Percentiles rank a stretch among this genome's conserved stretches.
phyloP scores from a whole-genome alignment of 2,113 vertebrate genomes.

The Danionella cerebrum region DNA sequence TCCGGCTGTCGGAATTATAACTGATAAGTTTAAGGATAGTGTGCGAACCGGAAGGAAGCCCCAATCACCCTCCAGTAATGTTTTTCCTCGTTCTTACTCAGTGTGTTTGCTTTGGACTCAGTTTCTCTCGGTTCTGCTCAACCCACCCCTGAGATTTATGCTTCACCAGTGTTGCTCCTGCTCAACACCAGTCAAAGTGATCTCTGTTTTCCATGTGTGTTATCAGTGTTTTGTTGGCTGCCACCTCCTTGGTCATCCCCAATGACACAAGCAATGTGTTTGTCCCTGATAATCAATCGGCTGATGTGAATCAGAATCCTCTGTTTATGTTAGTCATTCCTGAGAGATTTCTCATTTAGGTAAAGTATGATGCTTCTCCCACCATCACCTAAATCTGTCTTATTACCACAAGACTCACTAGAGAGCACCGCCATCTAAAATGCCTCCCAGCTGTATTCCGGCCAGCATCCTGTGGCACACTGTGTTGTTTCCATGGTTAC shows the following conservation, averaged over 20 bases:
- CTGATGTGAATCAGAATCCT: neutral
- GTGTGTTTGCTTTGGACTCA: conserved; percentile 33
- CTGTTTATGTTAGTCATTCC: neutral
- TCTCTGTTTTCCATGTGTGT: conserved; percentile 24
- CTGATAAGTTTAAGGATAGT: conserved; percentile 35
- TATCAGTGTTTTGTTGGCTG: conserved; percentile 42
- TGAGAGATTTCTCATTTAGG: neutral
- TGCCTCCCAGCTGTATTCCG: neutral
- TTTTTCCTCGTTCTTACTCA: conserved; percentile 29
- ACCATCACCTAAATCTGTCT: no score
- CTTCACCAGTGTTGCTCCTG: neutral
- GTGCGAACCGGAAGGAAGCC: conserved; percentile 32
- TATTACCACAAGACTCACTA: no score
- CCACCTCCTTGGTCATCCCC: neutral
- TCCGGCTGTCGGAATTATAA: no score
- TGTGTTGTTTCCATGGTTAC: conserved; percentile 48
- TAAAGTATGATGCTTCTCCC: neutral
- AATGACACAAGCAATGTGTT: conserved; percentile 19
- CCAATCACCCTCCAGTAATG: conserved; percentile 28
- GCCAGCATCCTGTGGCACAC: conserved; percentile 11
- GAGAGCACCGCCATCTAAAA: neutral
- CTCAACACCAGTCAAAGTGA: conserved; percentile 13
- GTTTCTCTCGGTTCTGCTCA: neutral
- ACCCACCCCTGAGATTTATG: neutral
- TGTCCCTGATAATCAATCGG: conserved; percentile 17